Conservation (phyloP, 1,140 invertebrate genomes). For the Drosophila pseudoobscura region DNA sequence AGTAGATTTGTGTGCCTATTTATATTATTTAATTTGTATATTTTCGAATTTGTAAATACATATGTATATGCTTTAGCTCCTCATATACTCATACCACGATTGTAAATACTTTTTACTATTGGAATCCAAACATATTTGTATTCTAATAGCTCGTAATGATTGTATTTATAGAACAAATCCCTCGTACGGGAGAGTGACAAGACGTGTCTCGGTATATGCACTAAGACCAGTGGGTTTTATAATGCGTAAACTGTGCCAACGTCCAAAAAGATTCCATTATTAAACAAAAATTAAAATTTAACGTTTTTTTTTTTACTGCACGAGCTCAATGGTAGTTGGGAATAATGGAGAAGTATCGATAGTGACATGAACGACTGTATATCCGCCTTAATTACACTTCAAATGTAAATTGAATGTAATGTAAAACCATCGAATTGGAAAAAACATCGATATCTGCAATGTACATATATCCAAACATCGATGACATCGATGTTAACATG, state of each 20-base stretch:
- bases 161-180: slow-evolving; percentile 9
- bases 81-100: neutral
- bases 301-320: neutral
- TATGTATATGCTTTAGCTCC: slow-evolving; percentile 16
- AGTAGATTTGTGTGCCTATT: slow-evolving; percentile 1
- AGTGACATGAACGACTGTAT: no score
- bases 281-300: slow-evolving; percentile 4
- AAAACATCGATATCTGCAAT: no score
- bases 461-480: no score
- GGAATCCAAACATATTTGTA: neutral
- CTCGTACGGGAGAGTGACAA: neutral
- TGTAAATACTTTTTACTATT: no score
- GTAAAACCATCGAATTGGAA: no score
- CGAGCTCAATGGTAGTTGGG: no score
- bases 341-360: no score
- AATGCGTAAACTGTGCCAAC: neutral
- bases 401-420: no score
- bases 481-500: no score
- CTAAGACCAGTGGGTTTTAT: neutral
- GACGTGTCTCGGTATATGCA: neutral
- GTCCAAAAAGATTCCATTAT: neutral
- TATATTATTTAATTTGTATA: slow-evolving; percentile 7
- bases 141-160: neutral
- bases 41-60: slow-evolving; percentile 26
- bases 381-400: no score